Base-by-base conservation (phyloP, 2,113 vertebrate genomes). In the Rhinoptilus africanus region DNA sequence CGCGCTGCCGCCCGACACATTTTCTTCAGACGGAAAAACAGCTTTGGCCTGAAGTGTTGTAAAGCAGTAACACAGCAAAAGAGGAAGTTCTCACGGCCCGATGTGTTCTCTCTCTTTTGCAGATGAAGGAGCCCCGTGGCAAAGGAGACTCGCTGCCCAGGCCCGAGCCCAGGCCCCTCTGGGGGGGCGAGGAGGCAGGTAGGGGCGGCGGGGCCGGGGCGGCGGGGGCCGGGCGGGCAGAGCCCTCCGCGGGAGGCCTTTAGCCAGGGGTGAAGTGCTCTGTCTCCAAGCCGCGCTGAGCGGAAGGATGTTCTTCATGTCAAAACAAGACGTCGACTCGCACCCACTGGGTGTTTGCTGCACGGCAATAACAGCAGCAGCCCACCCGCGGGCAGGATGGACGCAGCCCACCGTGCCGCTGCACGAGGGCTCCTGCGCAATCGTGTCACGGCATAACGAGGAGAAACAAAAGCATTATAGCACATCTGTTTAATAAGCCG, bases 121-220 rank as follows among this genome's bases (percentile, higher is more conserved):
- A 98, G 98, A 92, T 45, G n/a, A 98, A 98, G 95, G 98, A 98
- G 12, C 50, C 96, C n/a, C 96, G 96, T 62, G 75, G 63, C 95
- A 98, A 97, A 50, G 88, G 95, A 75, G 97, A 96, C 64, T 68
- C 71, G 1, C 68, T 98, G 91, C 89, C 96, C 92, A 98, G 97
- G 87, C 76, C 92, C 0, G 98, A 98, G 67, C 94, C 98, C 95
- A 98, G 98, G 95, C 82, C 92, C 73, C 98, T 98, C 35, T 98
- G 98, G 98, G 94, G 90, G 2, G 63, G 68, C 27, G 98, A 98
- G 73, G 98, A 98, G 26, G 59, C 98, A 98, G 98, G 98, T 98
- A 98, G 0, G 53, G 50, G 56, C 48, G 30, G 48, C 0, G 7
- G 67, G 78, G 30, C 37, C 0, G 4, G 73, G 14, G 22, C 4